Percentiles rank a stretch among this genome's conserved stretches.
Conservation (phyloP, 2,888 invertebrate genomes). For the Hedychridium roseum region DNA sequence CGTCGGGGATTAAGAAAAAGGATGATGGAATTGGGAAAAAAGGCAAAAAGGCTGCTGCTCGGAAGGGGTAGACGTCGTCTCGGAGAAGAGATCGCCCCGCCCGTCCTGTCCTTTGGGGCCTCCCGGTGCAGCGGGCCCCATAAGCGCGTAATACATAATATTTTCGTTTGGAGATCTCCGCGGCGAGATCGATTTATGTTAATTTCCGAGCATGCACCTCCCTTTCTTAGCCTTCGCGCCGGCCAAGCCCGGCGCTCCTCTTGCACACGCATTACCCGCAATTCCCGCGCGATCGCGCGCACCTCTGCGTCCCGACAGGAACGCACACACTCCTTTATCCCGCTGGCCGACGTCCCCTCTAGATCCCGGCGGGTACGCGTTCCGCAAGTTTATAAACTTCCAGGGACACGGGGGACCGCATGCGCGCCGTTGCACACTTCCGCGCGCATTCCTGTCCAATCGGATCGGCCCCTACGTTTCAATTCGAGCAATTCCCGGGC, state of each 20-base stretch:
- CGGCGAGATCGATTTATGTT: conserved; percentile 47
- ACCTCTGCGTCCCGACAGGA: conserved; percentile 12
- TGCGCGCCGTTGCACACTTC: too few relatives aligned
- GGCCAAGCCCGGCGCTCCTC: conserved; percentile 8
- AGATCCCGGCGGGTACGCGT: too few relatives aligned
- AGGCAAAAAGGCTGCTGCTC: conserved; percentile 1
- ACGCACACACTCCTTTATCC: too few relatives aligned
- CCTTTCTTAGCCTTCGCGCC: conserved; percentile 25
- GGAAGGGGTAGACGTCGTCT: too few relatives aligned
- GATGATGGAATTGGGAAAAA: conserved; percentile 5
- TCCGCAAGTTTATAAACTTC: too few relatives aligned
- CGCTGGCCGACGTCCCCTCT: too few relatives aligned
- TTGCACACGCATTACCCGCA: neutral
- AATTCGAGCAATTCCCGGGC: too few relatives aligned
- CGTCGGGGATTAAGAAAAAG: conserved; percentile 11
- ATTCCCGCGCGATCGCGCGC: conserved; percentile 1
- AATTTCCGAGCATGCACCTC: conserved; percentile 37
- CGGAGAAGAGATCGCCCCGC: conserved; percentile 11
- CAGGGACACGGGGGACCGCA: too few relatives aligned
- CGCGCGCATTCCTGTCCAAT: too few relatives aligned
- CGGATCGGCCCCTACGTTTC: too few relatives aligned
- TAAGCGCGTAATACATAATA: conserved; percentile 42
- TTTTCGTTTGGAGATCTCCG: conserved; percentile 43
- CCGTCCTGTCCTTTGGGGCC: conserved; percentile 29
- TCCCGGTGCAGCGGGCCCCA: conserved; percentile 13